phyloP scores from a whole-genome alignment of 2,113 vertebrate genomes.

The cat (Felis catus) region DNA sequence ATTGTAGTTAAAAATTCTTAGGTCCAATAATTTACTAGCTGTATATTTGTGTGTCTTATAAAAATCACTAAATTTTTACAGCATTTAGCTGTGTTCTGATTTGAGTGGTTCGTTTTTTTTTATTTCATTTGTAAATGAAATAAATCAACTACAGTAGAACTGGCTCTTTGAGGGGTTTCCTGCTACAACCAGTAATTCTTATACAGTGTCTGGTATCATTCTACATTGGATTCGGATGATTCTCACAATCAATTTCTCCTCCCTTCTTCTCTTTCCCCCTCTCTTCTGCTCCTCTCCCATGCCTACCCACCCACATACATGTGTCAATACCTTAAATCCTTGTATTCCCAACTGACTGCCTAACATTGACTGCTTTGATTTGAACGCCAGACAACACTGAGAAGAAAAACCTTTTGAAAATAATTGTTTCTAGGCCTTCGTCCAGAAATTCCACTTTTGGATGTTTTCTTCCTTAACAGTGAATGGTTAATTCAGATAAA shows the following conservation, averaged over 20 bases:
- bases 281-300: background rate
- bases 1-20: slow-evolving; percentile 17
- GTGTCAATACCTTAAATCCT: background rate
- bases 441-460: background rate
- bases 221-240: background rate
- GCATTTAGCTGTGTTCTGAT: background rate
- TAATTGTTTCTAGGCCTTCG: background rate
- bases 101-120: background rate
- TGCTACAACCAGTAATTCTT: background rate
- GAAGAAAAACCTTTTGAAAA: background rate
- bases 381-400: background rate
- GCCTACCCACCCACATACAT: background rate
- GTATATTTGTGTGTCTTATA: background rate
- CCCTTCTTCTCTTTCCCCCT: no score
- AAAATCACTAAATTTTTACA: background rate
- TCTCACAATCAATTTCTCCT: background rate
- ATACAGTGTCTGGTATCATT: background rate
- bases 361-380: background rate
- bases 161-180: background rate
- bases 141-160: background rate
- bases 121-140: background rate
- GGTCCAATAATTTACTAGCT: background rate
- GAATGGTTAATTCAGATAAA: slow-evolving; percentile 17
- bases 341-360: background rate
- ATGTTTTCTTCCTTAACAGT: background rate